Conservation (phyloP, 2,113 vertebrate species). For the Tenrec ecaudatus region DNA sequence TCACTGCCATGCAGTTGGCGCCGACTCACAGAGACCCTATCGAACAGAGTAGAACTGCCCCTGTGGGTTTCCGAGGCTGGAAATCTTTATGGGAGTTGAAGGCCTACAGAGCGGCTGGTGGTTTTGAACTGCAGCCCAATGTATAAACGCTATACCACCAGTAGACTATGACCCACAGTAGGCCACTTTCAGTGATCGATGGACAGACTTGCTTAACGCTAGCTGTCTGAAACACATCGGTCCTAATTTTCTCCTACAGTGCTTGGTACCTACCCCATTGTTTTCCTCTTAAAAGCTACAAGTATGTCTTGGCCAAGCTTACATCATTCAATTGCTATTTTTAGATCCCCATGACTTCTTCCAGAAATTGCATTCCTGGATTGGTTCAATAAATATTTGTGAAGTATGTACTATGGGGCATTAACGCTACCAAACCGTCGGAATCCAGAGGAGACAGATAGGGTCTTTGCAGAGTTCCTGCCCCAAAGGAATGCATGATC, state of each 20-base stretch:
- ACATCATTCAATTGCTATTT: constrained; percentile 53
- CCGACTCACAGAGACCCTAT: no score
- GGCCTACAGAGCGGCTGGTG: no score
- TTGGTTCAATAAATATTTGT: constrained; percentile 50
- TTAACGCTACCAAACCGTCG: neutral
- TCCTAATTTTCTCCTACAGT: neutral
- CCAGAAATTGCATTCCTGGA: constrained; percentile 52
- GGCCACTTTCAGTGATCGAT: constrained; percentile 30
- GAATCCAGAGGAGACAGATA: neutral
- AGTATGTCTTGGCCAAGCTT: constrained; percentile 7
- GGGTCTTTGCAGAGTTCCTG: neutral
- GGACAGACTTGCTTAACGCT: constrained; percentile 57
- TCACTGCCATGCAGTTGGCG: no score
- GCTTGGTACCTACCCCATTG: constrained; percentile 44
- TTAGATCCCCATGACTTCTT: constrained; percentile 44
- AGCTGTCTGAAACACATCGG: neutral
- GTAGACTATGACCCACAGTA: neutral
- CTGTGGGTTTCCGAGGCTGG: no score
- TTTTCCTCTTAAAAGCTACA: constrained; percentile 39
- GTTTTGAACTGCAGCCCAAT: no score
- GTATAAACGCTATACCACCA: no score
- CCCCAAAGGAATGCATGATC: neutral
- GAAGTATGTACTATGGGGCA: constrained; percentile 27
- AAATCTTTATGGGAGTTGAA: no score
- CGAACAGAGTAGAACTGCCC: no score